Evolutionary conservation across 2,888 invertebrate genomes (phyloP).

Genomic region (Fragum fragum): DNA sequence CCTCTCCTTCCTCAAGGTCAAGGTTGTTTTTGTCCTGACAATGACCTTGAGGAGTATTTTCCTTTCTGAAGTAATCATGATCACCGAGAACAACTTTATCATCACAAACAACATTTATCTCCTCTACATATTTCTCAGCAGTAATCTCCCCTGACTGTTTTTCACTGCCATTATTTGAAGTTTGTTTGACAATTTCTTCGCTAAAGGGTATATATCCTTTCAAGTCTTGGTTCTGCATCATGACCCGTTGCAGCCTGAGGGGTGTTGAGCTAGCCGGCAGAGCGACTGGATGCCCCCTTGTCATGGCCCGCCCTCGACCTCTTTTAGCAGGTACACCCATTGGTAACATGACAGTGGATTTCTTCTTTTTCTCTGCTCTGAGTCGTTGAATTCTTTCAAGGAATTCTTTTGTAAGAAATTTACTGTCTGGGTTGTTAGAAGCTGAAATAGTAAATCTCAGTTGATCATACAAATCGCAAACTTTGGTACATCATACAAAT

Average conservation of each 20-base stretch:
- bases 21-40: slow-evolving; percentile 5
- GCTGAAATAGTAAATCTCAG: slow-evolving; percentile 3
- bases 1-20: slow-evolving; percentile 70
- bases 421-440: background rate
- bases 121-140: background rate
- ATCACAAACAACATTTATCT: background rate
- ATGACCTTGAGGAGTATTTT: slow-evolving; percentile 15
- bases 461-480: too few relatives aligned
- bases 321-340: slow-evolving; percentile 75
- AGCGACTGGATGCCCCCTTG: slow-evolving; percentile 67
- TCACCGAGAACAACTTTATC: slow-evolving; percentile 86
- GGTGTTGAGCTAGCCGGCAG: slow-evolving; percentile 64
- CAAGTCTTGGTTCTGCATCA: slow-evolving; percentile 60
- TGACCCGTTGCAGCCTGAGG: slow-evolving; percentile 67
- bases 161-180: background rate
- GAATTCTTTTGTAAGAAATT: slow-evolving; percentile 25
- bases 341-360: slow-evolving; percentile 78
- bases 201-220: background rate
- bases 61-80: slow-evolving; percentile 89
- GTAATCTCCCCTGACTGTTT: background rate
- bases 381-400: slow-evolving; percentile 34
- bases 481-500: too few relatives aligned
- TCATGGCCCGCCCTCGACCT: slow-evolving; percentile 69
- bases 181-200: background rate
- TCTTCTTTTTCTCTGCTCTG: slow-evolving; percentile 66